Evolutionary conservation across 2,797 vertebrate species (phyloP), one percentile per base, ranked within the genome.

Genomic region (Cryptoprocta ferox): DNA sequence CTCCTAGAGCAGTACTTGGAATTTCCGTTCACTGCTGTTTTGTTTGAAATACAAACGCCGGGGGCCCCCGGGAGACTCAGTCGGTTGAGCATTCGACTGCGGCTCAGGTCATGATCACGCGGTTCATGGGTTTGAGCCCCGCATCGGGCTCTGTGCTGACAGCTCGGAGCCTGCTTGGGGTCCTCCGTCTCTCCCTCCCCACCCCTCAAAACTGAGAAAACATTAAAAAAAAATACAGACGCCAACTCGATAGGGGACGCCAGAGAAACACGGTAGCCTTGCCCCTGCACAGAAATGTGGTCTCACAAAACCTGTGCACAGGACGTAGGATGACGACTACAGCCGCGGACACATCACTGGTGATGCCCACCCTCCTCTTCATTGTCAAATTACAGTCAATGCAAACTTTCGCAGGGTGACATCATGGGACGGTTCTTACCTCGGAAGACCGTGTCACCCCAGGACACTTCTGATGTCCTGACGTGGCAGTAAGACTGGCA

Each of bases 291-390:
- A 65, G 5, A 97, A 96, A 98, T 45, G 24, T 45, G 0, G 95
- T 97, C n/a, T 86, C 89, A 63, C 87, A 65, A 95, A 97, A 83
- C 32, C n/a, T 81, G 65, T 45, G 89, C 85, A 42, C 0, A 71
- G 79, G 21, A 32, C 42, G 11, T 59, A 16, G 42, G 37, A 61
- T 50, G 89, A 95, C 59, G 53, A 75, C 81, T 21, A 10, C 18
- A 71, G 70, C 48, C 37, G 2, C 35, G 53, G 32, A 50, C 15
- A 1, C 78, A 42, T 71, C 89, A 30, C 95, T 95, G 3, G 12
- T 86, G 89, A 39, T 3, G 87, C 90, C 26, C 19, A 71, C 66
- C 37, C 10, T 97, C 30, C 94, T 96, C 95, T 93, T 28, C 6
- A 37, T 42, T 71, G 11, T 79, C 92, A 89, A 89, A 82, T 95